Percentiles rank a stretch among this genome's conserved stretches.
Conservation (phyloP, 2,888 invertebrate species). For the Tortricodes alternella region DNA sequence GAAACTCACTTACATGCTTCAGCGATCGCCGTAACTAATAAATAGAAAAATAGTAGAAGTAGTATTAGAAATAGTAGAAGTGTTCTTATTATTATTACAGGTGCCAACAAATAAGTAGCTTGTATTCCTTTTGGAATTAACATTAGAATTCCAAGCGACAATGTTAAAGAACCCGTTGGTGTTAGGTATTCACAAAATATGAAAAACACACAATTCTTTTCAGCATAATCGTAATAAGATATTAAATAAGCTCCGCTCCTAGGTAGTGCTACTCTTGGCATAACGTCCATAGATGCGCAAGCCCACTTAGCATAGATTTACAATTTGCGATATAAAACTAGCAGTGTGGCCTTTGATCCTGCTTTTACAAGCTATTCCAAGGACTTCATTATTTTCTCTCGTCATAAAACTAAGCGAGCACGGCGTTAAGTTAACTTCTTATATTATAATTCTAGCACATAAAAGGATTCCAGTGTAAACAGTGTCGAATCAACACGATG, state of each 20-base stretch:
- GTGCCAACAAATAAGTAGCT: too few relatives aligned
- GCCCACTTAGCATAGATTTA: slow-evolving; percentile 29
- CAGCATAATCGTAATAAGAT: neutral
- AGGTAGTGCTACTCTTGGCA: neutral
- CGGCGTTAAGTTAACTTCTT: slow-evolving; percentile 10
- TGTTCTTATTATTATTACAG: too few relatives aligned
- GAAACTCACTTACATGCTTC: slow-evolving; percentile 8
- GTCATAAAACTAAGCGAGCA: slow-evolving; percentile 23
- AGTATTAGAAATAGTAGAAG: too few relatives aligned
- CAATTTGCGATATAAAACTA: slow-evolving; percentile 28
- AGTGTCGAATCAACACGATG: slow-evolving; percentile 73
- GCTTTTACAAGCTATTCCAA: slow-evolving; percentile 17
- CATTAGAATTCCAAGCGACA: too few relatives aligned
- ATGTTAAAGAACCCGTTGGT: too few relatives aligned
- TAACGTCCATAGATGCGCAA: slow-evolving; percentile 1
- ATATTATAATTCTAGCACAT: slow-evolving; percentile 42
- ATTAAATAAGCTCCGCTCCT: slow-evolving; percentile 7
- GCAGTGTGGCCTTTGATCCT: slow-evolving; percentile 12
- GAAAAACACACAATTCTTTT: neutral
- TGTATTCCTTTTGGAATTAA: too few relatives aligned
- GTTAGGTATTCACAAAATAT: neutral
- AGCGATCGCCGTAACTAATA: neutral
- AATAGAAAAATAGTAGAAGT: too few relatives aligned
- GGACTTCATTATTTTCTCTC: slow-evolving; percentile 25
- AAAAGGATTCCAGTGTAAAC: slow-evolving; percentile 72